Conservation (phyloP, 2,797 vertebrate genomes). For the Ficedula albicollis region DNA sequence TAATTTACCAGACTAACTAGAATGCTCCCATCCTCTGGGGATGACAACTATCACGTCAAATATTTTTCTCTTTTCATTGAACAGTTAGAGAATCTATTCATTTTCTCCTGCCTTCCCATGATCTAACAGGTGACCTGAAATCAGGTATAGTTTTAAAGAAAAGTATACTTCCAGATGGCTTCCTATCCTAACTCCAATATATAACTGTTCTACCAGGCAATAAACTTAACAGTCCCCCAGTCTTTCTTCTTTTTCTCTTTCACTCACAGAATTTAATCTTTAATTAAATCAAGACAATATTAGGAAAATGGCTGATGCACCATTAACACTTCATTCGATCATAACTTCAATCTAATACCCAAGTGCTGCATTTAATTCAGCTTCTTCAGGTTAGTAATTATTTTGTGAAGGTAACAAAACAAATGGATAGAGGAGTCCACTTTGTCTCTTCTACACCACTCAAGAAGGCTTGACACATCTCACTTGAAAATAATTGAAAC, state of each 20-base stretch:
- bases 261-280: neutral
- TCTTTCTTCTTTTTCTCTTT: neutral
- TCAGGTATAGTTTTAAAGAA: neutral
- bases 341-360: neutral
- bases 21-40: neutral
- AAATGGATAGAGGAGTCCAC: neutral
- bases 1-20: neutral
- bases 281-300: neutral
- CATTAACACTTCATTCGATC: neutral
- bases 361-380: neutral
- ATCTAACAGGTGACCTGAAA: neutral
- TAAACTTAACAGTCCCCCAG: neutral
- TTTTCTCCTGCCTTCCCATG: neutral
- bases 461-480: neutral
- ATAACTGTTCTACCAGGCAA: neutral
- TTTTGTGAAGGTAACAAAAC: neutral
- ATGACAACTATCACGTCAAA: neutral
- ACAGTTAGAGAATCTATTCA: neutral
- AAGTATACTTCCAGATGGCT: no score
- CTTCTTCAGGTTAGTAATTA: neutral
- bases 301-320: neutral
- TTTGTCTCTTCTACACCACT: neutral
- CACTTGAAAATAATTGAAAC: neutral
- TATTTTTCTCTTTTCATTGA: neutral
- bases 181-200: neutral